phyloP scores from a whole-genome alignment of 2,888 invertebrate genomes.

The Ophion costatus region DNA sequence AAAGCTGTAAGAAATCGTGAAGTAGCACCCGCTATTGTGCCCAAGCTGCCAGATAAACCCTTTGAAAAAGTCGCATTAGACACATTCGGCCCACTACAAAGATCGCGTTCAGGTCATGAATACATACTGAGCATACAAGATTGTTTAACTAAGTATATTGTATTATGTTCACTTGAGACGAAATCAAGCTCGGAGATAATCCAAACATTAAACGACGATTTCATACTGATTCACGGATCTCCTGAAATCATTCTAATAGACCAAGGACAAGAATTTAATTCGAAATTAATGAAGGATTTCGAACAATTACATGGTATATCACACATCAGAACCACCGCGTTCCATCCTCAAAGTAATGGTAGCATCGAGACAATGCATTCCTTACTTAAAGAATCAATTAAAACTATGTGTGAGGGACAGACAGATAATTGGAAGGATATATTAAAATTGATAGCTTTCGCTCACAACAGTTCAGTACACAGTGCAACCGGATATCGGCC shows the following conservation, averaged over 20 bases:
- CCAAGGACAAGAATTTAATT: constrained; percentile 50
- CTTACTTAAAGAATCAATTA: constrained; percentile 39
- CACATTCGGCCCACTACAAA: constrained; percentile 48
- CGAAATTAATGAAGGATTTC: constrained; percentile 59
- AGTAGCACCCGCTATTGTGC: constrained; percentile 30
- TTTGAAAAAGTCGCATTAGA: constrained; percentile 53
- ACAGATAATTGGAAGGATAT: constrained; percentile 43
- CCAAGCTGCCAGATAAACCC: constrained; percentile 44
- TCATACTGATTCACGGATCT: constrained; percentile 54
- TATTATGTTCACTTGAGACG: constrained; percentile 68
- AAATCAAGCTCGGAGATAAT: constrained; percentile 64
- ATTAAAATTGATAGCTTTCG: constrained; percentile 43
- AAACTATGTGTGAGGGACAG: constrained; percentile 38
- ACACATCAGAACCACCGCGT: constrained; percentile 51
- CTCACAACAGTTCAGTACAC: constrained; percentile 53
- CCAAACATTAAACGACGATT: constrained; percentile 38
- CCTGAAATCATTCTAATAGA: constrained; percentile 48
- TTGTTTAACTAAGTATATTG: constrained; percentile 62
- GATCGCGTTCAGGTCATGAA: constrained; percentile 60
- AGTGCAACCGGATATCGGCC: constrained; percentile 51
- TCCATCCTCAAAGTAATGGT: constrained; percentile 61
- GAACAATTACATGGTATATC: constrained; percentile 46
- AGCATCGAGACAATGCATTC: constrained; percentile 53
- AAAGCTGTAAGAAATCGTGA: constrained; percentile 36
- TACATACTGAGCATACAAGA: constrained; percentile 44